phyloP scores from a whole-genome alignment of 2,888 invertebrate species.

The Gibbula magus region DNA sequence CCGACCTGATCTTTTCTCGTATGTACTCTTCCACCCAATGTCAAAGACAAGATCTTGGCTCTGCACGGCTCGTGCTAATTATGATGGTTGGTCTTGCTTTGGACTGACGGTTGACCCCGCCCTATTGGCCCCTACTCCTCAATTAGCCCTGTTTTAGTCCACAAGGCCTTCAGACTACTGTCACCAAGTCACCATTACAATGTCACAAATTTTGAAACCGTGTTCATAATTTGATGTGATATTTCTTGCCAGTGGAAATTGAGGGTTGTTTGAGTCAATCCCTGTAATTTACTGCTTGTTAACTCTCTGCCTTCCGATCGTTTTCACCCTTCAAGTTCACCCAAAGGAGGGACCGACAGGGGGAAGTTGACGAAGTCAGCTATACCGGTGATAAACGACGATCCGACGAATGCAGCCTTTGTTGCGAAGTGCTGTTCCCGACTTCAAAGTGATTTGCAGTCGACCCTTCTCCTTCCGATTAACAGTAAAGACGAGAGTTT shows the following conservation, averaged over 20 bases:
- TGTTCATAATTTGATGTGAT: conserved; percentile 26
- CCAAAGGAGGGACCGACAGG: neutral
- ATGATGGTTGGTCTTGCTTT: neutral
- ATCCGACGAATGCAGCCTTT: neutral
- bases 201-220: conserved; percentile 22
- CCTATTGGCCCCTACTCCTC: neutral
- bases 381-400: neutral
- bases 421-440: neutral
- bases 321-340: neutral
- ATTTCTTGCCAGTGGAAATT: conserved; percentile 17
- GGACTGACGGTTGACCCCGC: neutral
- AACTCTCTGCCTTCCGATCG: neutral
- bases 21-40: neutral
- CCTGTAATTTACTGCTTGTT: conserved; percentile 23
- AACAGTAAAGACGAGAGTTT: too few relatives aligned
- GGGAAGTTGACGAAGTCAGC: neutral
- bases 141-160: neutral
- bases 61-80: neutral
- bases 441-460: conserved; percentile 2
- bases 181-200: neutral
- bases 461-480: neutral
- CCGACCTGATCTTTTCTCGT: neutral
- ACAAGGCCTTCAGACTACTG: neutral
- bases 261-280: conserved; percentile 7
- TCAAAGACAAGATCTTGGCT: neutral